Conservation (phyloP, 53 echinoderm and acorn worm genomes). For the Zoroaster sp. region DNA sequence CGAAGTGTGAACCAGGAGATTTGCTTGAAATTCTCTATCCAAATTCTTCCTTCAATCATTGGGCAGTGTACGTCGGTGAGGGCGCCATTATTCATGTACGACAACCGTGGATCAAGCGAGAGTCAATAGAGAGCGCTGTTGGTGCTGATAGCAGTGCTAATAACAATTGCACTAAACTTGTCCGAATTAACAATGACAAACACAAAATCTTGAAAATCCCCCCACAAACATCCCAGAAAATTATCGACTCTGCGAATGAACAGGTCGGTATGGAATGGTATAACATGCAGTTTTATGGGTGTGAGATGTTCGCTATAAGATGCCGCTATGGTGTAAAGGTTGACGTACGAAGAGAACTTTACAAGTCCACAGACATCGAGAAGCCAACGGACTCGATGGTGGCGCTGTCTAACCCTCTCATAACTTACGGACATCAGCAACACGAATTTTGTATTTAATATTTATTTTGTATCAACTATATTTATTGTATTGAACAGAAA, state of each 20-base stretch:
- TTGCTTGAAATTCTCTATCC: conserved; percentile 85
- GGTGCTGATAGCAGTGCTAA: neutral
- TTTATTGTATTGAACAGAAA: too few species aligned
- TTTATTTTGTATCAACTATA: too few species aligned
- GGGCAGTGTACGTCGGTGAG: conserved; percentile 95
- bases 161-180: conserved; percentile 20
- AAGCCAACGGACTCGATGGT: conserved; percentile 46
- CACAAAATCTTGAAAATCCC: conserved; percentile 76
- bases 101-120: conserved; percentile 85
- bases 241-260: conserved; percentile 79
- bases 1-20: conserved; percentile 76
- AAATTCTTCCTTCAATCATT: conserved; percentile 90
- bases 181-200: conserved; percentile 86
- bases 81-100: conserved; percentile 91
- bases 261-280: conserved; percentile 97
- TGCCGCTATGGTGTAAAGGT: conserved; percentile 96
- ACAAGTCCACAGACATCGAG: conserved; percentile 69
- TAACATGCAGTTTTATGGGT: conserved; percentile 92
- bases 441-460: conserved; percentile 58
- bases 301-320: conserved; percentile 92
- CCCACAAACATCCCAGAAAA: conserved; percentile 65
- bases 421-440: conserved; percentile 92
- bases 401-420: conserved; percentile 82
- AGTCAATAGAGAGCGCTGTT: conserved; percentile 72
- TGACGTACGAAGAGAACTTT: conserved; percentile 76